Evolutionary conservation across 1,140 invertebrate genomes (phyloP).

Genomic region (Pseudomyrmex pallidus): DNA sequence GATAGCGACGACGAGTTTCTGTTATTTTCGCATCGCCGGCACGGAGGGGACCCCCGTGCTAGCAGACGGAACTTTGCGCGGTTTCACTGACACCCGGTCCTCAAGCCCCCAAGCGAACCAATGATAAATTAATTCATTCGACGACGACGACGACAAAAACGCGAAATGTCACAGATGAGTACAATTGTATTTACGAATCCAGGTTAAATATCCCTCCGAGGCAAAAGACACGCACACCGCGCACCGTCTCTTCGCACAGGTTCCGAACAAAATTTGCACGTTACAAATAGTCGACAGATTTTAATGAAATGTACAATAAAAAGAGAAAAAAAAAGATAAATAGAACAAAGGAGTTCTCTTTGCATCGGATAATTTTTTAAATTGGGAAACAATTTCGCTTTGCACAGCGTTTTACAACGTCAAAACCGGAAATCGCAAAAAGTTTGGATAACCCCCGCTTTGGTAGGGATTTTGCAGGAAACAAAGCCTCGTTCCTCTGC

Average conservation of each 20-base stretch:
- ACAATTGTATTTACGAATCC: slow-evolving; percentile 11
- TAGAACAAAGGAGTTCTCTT: neutral
- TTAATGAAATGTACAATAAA: no score
- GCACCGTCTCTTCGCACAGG: neutral
- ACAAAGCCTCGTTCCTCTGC: no score
- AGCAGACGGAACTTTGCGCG: slow-evolving; percentile 45
- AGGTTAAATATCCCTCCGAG: slow-evolving; percentile 37
- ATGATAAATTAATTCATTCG: slow-evolving; percentile 58
- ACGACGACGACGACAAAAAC: slow-evolving; percentile 15
- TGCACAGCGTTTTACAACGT: neutral
- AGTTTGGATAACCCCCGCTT: no score
- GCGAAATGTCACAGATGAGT: slow-evolving; percentile 36
- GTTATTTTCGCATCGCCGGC: slow-evolving; percentile 59
- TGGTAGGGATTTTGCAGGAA: no score
- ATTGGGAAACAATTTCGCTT: neutral
- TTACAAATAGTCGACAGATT: neutral
- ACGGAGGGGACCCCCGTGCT: slow-evolving; percentile 39
- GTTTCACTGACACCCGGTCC: slow-evolving; percentile 47
- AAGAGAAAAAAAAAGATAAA: no score
- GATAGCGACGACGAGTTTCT: slow-evolving; percentile 55
- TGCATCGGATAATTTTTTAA: neutral
- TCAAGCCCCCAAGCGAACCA: slow-evolving; percentile 55
- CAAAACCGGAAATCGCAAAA: no score
- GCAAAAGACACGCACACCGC: neutral
- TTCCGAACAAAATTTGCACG: neutral